Base-by-base conservation (phyloP, 2,113 vertebrate genomes). In the Stercorarius parasiticus region DNA sequence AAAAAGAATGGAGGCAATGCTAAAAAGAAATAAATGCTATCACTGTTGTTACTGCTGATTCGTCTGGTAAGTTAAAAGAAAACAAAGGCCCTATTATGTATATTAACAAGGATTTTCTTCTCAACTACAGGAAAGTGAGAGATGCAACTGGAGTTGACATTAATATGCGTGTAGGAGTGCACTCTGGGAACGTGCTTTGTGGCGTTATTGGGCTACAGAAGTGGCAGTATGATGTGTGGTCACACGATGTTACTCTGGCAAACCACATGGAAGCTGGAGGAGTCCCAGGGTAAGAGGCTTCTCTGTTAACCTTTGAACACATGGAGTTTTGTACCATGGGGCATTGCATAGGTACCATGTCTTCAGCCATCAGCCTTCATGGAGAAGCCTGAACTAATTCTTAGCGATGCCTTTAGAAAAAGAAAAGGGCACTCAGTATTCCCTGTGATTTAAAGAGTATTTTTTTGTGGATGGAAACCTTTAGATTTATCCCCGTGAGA, bases 191-290 rank as follows among this genome's bases (percentile, higher is more conserved):
- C 3, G 99, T 99, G 34, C 98, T 99, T 40, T 99, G 99, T n/a
- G 99, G 99, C 0, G 99, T 99, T 13, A 99, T 99, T 20, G 99
- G 99, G 42, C 98, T 99, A 47, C 99, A 99, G 98, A 99, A 99
- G 95, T 99, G 99, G 99, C 99, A 99, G 82, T 99, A 99, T 1
- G 99, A 99, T 32, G 99, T 99, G 27, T 99, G 99, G 99, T 99
- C 99, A 66, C 99, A 99, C 55, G 99, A 99, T 38, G 99, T 99
- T 42, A 99, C 99, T 18, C 95, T 99, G 95, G 99, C 99, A 96
- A 99, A 99, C 95, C 99, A 99, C 94, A 99, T 99, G 99, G 99
- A 99, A 93, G 99, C 99, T 90, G 99, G 99, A 53, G 99, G 99
- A 84, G 98, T 99, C 29, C 99, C 99, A 6, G 99, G 99, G 99